These are phyloP conservation scores for Periophthalmodon schlosseri DNA, from an alignment of 2,113 vertebrate genomes.

Conservation along the genomic window DNA sequence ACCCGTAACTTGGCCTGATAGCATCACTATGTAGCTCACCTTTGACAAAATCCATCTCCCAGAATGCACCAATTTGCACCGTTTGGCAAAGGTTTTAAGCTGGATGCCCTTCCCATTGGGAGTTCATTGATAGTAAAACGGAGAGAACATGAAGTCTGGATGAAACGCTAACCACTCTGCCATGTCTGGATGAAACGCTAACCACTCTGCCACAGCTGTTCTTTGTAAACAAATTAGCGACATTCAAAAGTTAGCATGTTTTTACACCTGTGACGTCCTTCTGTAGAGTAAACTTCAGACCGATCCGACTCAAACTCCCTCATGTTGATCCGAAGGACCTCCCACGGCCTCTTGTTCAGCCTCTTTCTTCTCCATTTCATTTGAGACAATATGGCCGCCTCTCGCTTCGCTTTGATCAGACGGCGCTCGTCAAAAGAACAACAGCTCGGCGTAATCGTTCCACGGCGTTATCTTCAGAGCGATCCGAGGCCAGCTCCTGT, in stretches of 20 bases:
- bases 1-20: no score
- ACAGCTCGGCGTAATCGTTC: conserved; percentile 53
- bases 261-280: not conserved
- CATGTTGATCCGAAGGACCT: not conserved
- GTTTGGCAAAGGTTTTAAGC: no score
- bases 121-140: no score
- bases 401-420: conserved; percentile 59
- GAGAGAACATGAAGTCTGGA: no score
- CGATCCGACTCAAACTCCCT: not conserved
- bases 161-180: no score
- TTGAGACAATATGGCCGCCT: conserved; percentile 6
- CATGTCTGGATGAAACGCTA: no score
- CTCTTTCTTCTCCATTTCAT: conserved; percentile 39
- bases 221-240: no score
- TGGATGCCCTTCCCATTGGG: no score
- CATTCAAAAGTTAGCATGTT: not conserved
- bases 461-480: conserved; percentile 49
- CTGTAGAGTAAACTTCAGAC: not conserved
- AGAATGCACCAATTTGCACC: no score
- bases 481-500: conserved; percentile 33
- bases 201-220: no score
- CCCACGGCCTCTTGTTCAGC: not conserved
- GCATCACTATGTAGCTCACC: no score
- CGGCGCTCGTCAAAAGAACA: conserved; percentile 43
- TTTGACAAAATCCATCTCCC: no score